phyloP scores from a whole-genome alignment of 2,797 vertebrate species.

The Phrynocephalus guinanensis region DNA sequence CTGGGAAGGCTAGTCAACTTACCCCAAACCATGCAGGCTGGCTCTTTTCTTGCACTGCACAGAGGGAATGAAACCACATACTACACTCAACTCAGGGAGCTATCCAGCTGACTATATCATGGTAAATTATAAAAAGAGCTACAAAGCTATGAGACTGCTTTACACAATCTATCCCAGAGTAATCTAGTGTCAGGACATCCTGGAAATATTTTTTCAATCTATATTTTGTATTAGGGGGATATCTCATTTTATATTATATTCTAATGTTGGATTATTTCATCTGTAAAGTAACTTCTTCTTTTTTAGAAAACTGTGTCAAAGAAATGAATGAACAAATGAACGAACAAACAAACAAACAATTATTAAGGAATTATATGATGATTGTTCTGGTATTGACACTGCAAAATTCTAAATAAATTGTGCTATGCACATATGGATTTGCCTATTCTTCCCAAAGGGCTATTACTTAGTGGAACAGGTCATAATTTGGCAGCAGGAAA shows the following conservation, averaged over 20 bases:
- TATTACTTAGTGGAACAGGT: background rate
- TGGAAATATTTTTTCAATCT: background rate
- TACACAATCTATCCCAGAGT: background rate
- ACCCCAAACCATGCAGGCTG: too few species aligned
- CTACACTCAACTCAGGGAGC: too few species aligned
- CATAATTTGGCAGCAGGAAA: background rate
- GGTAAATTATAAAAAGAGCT: background rate
- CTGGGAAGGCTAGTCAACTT: too few species aligned
- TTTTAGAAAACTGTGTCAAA: background rate
- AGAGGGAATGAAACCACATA: too few species aligned
- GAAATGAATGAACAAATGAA: background rate
- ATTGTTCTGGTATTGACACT: background rate
- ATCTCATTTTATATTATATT: background rate
- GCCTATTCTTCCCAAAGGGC: background rate
- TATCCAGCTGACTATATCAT: too few species aligned
- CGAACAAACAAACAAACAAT: background rate
- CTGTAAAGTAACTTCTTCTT: background rate
- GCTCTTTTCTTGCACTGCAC: too few species aligned
- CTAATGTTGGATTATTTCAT: background rate
- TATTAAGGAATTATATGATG: background rate
- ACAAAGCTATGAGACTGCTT: background rate
- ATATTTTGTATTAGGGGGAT: background rate
- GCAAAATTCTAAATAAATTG: background rate
- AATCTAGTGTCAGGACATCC: background rate
- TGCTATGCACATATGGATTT: background rate